Conservation (phyloP, 2,888 invertebrate genomes). For the Linyphia triangularis region DNA sequence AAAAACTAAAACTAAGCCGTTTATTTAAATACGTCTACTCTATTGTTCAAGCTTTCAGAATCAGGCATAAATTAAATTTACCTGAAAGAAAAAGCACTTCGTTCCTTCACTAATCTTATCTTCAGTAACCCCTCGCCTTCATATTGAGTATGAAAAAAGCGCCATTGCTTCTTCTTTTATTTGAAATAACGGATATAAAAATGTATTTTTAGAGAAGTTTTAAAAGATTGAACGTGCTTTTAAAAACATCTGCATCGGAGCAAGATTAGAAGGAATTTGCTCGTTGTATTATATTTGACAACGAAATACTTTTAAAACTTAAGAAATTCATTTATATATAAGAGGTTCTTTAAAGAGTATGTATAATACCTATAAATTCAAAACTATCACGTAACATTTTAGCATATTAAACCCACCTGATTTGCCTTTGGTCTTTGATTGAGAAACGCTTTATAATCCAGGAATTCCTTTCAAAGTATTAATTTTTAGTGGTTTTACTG, state of each 20-base stretch:
- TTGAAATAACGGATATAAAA: constrained; percentile 17
- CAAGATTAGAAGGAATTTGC: constrained; percentile 26
- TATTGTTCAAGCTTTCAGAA: constrained; percentile 54
- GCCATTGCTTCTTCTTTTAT: constrained; percentile 3
- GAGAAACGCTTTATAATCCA: too few relatives aligned
- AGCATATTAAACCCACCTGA: too few relatives aligned
- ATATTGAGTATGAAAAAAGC: constrained; percentile 19
- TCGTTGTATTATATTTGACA: constrained; percentile 46
- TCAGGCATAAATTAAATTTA: constrained; percentile 62
- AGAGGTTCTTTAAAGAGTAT: too few relatives aligned
- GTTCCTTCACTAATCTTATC: constrained; percentile 55
- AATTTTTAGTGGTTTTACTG: too few relatives aligned
- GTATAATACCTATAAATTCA: too few relatives aligned
- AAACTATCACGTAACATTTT: not conserved
- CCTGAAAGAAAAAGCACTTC: constrained; percentile 48
- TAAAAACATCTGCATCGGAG: constrained; percentile 28
- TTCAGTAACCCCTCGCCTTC: constrained; percentile 33
- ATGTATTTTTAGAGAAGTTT: constrained; percentile 52
- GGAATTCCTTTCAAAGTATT: too few relatives aligned
- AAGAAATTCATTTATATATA: too few relatives aligned
- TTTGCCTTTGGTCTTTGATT: too few relatives aligned
- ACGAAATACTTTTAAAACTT: constrained; percentile 5
- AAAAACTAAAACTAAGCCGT: constrained; percentile 40
- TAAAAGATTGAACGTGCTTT: constrained; percentile 53
- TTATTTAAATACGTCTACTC: constrained; percentile 71